Evolutionary conservation across 2,888 invertebrate genomes (phyloP).

Genomic region (Spisula subtruncata): DNA sequence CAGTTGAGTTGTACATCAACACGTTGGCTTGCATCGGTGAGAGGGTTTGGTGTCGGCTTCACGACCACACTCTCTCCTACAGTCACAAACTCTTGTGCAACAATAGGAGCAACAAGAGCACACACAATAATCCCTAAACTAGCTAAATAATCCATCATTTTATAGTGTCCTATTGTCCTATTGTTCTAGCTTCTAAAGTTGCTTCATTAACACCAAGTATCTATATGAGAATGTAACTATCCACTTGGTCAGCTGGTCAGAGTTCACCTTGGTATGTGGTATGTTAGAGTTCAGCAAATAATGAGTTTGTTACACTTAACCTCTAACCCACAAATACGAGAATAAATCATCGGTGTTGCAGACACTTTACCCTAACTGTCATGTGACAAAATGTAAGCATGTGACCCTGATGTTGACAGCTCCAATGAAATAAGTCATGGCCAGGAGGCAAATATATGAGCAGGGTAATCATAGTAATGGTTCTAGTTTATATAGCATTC

Average conservation of each 20-base stretch:
- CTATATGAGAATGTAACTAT: not conserved
- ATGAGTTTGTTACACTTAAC: constrained; percentile 9
- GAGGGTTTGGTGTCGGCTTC: constrained; percentile 21
- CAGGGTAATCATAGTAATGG: not conserved
- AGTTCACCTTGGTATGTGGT: not conserved
- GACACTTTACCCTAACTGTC: constrained; percentile 13
- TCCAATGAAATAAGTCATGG: constrained; percentile 19
- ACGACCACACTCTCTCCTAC: not conserved
- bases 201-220: not conserved
- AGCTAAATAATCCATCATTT: not conserved
- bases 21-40: not conserved
- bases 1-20: constrained; percentile 16
- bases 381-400: constrained; percentile 11
- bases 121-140: not conserved
- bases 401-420: constrained; percentile 2
- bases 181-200: not conserved
- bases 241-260: not conserved
- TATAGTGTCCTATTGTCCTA: not conserved
- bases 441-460: constrained; percentile 17
- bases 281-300: not conserved
- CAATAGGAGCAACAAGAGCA: not conserved
- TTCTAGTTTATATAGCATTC: not conserved
- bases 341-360: not conserved
- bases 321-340: not conserved
- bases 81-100: not conserved